These are phyloP conservation scores for Montipora sp. DNA, from an alignment of 64 coral and sea anemone species.

Conservation along the genomic window DNA sequence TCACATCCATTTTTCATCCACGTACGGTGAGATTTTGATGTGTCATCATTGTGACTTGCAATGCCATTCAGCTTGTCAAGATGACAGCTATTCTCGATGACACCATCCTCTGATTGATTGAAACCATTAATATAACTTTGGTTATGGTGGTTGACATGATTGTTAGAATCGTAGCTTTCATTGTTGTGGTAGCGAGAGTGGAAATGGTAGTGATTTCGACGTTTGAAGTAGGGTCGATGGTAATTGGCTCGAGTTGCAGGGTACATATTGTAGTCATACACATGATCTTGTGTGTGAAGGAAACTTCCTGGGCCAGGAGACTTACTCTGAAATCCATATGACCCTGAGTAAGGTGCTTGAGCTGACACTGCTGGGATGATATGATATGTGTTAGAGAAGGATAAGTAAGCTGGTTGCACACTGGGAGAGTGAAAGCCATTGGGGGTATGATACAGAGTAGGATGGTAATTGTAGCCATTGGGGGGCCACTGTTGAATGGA, in stretches of 20 bases:
- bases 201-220: constrained; percentile 62
- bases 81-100: constrained; percentile 65
- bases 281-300: constrained; percentile 41
- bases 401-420: constrained; percentile 50
- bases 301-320: constrained; percentile 54
- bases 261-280: constrained; percentile 71
- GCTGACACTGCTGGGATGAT: constrained; percentile 57
- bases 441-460: constrained; percentile 53
- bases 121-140: constrained; percentile 31
- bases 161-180: constrained; percentile 64
- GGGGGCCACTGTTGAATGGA: constrained; percentile 60
- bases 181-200: constrained; percentile 56
- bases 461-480: constrained; percentile 62
- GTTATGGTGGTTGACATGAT: constrained; percentile 52
- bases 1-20: constrained; percentile 11
- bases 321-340: constrained; percentile 56
- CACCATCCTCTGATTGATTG: constrained; percentile 67
- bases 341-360: constrained; percentile 49
- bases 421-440: constrained; percentile 35
- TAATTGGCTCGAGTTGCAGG: constrained; percentile 58
- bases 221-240: constrained; percentile 65
- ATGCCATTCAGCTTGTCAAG: constrained; percentile 28
- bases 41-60: background rate
- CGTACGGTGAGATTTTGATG: background rate
- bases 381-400: constrained; percentile 65